Evolutionary conservation across 1,140 invertebrate genomes (phyloP), one percentile per base, ranked within the genome.

Genomic region (Trichogramma pretiosum): DNA sequence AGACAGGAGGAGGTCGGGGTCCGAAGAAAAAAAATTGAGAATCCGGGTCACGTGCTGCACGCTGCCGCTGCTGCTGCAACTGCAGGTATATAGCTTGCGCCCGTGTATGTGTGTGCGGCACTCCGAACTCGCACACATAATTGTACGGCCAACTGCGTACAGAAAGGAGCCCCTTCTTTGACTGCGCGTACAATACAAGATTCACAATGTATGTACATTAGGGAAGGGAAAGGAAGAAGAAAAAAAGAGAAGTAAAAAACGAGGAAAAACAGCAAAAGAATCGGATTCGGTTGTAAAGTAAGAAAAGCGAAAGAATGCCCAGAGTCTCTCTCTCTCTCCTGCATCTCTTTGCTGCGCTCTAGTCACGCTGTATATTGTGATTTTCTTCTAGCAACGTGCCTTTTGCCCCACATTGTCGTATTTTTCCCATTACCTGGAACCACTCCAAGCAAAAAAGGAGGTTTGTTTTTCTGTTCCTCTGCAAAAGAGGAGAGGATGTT

Each of bases 111-210:
- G n/a, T n/a, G n/a, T n/a, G n/a, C n/a, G 28, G 23, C 7, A 11
- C 23, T 36, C 49, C 23, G 30, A 42, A 24, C 39, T 5, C 28
- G 33, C 53, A 44, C 52, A 51, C 54, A 58, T 60, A 60, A 60
- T 60, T 60, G 51, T 57, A 52, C 54, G 46, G 46, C 43, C 44
- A 45, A 41, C 49, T n/a, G n/a, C n/a, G 55, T 53, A 49, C 53
- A 48, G 49, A 56, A 40, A 46, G 57, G 48, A 55, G n/a, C 53
- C 22, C 9, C 49, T 50, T 41, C 52, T 52, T 42, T 48, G 48
- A 51, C 43, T 53, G 53, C n/a, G n/a, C n/a, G n/a, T n/a, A n/a
- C 46, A 57, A 55, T 59, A 55, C 47, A 50, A 48, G 7, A 46
- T 39, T 46, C 10, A 19, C 26, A 46, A 46, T 46, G 32, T 22